These are phyloP conservation scores for Noturus placidus DNA, from an alignment of 2,113 vertebrate species.

Conservation along the genomic window DNA sequence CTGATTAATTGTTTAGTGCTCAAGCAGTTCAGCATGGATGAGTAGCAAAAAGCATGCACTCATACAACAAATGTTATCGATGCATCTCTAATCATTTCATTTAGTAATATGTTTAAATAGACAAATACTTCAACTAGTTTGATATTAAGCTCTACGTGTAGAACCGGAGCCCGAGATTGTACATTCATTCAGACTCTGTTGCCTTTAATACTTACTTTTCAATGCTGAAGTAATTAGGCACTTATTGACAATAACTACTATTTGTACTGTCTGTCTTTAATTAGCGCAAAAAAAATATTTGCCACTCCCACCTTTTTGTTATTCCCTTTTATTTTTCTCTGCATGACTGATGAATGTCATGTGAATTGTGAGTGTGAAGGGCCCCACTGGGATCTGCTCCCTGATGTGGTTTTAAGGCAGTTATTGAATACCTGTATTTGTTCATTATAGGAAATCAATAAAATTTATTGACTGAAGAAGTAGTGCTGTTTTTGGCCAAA, in stretches of 20 bases:
- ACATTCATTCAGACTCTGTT: conserved; percentile 26
- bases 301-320: background rate
- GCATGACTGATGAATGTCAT: conserved; percentile 22
- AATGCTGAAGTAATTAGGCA: background rate
- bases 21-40: background rate
- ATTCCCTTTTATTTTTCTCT: conserved; percentile 30
- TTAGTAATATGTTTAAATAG: background rate
- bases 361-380: background rate
- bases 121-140: background rate
- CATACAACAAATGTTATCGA: background rate
- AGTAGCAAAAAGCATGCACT: background rate
- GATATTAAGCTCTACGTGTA: background rate
- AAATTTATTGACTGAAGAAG: conserved; percentile 61
- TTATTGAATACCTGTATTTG: conserved; percentile 58
- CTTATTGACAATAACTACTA: background rate
- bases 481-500: background rate
- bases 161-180: background rate
- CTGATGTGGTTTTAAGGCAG: conserved; percentile 59
- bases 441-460: conserved; percentile 64
- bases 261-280: background rate
- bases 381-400: conserved; percentile 30
- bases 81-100: background rate
- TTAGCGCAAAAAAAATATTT: conserved; percentile 16
- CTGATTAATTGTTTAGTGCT: background rate
- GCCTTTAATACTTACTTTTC: background rate